A percentile compares a stretch with the other conserved stretches of the same genome.
These are phyloP conservation scores for Drosophila atripex DNA, from an alignment of 2,888 invertebrate species.

Conservation along the genomic window DNA sequence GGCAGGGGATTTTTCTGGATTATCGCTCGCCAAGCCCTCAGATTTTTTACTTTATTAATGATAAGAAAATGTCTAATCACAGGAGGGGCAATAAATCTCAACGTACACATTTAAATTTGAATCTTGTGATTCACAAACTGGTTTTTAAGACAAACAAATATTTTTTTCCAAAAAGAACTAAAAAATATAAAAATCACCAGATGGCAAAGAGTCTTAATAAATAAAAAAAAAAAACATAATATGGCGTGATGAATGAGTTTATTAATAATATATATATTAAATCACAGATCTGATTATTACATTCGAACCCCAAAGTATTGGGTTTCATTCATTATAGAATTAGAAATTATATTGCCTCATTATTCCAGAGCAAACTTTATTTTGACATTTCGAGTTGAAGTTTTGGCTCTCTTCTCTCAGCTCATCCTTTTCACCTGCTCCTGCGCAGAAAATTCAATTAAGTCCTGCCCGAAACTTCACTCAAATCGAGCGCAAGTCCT, in stretches of 20 bases:
- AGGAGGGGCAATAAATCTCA: constrained; percentile 3
- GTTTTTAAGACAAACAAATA: constrained; percentile 3
- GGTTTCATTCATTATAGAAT: not conserved
- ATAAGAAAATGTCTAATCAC: constrained; percentile 8
- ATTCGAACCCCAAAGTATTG: too few relatives aligned
- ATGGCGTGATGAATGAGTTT: constrained; percentile 11
- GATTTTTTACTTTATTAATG: not conserved
- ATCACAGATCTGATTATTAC: too few relatives aligned
- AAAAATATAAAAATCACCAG: constrained; percentile 8
- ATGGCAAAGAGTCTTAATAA: constrained; percentile 2
- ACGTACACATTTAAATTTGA: not conserved
- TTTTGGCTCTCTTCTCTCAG: constrained; percentile 31
- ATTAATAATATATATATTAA: too few relatives aligned
- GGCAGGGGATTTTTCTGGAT: not conserved
- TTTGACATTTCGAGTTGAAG: constrained; percentile 26
- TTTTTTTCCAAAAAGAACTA: not conserved
- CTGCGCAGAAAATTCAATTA: constrained; percentile 73
- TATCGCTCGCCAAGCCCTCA: constrained; percentile 5
- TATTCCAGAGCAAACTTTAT: constrained; percentile 47
- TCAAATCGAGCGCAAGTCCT: constrained; percentile 42
- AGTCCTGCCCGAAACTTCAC: constrained; percentile 36
- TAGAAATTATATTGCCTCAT: not conserved
- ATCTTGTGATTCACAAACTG: constrained; percentile 17
- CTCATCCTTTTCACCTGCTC: constrained; percentile 51
- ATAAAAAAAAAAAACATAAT: not conserved